Conservation (phyloP, 2,113 vertebrate genomes). For the Herpailurus yagouaroundi region DNA sequence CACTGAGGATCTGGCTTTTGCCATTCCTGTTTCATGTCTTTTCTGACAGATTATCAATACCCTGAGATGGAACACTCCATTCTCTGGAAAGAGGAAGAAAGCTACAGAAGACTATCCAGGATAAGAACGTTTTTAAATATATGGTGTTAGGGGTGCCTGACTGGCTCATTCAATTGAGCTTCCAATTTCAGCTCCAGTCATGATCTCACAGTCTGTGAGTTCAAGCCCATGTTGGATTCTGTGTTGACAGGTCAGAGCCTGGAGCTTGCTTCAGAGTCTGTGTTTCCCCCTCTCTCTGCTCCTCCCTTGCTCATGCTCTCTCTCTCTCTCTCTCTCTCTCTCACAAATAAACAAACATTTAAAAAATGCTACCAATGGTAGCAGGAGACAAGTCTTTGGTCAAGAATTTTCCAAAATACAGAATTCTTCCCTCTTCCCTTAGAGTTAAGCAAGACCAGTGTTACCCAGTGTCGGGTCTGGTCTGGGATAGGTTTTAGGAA, state of each 20-base stretch:
- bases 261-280: too few species aligned
- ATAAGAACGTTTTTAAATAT: neutral
- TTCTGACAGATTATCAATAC: neutral
- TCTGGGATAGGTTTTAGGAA: neutral
- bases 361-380: neutral
- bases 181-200: too few species aligned
- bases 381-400: neutral
- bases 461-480: neutral
- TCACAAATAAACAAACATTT: too few species aligned
- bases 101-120: neutral
- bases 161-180: too few species aligned
- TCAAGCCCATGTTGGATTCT: too few species aligned
- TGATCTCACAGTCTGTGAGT: too few species aligned
- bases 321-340: too few species aligned
- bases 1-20: neutral
- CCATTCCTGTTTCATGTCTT: neutral
- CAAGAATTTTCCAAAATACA: neutral
- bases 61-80: neutral
- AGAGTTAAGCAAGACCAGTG: neutral
- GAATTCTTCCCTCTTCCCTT: neutral
- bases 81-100: neutral
- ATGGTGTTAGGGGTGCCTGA: neutral
- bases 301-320: too few species aligned
- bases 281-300: too few species aligned
- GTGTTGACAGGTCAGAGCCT: too few species aligned